These are phyloP conservation scores for Maniola jurtina DNA, from an alignment of 1,140 invertebrate species.

Conservation along the genomic window DNA sequence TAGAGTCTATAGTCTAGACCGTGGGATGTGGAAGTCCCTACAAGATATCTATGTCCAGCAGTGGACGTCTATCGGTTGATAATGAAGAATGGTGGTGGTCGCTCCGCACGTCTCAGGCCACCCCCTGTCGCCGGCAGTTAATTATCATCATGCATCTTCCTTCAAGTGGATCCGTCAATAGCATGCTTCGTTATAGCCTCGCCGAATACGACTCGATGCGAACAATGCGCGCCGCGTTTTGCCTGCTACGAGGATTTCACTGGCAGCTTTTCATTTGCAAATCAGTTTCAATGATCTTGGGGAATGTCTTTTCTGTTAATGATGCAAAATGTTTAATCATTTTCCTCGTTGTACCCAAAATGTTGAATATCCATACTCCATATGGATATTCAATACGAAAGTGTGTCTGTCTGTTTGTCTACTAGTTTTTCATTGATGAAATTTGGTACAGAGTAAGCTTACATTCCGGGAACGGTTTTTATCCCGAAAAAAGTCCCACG, in stretches of 20 bases:
- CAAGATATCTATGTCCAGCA: too few species aligned
- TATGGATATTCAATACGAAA: too few species aligned
- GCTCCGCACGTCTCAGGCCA: background rate
- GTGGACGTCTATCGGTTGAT: too few species aligned
- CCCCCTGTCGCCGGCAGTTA: constrained; percentile 1
- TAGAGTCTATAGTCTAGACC: too few species aligned
- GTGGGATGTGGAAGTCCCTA: too few species aligned
- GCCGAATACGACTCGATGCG: background rate
- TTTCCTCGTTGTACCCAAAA: background rate
- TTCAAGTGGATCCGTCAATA: constrained; percentile 14
- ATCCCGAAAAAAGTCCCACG: too few species aligned
- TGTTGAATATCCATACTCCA: too few species aligned
- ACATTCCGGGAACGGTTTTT: too few species aligned
- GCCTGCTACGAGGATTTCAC: background rate
- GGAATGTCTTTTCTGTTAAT: background rate
- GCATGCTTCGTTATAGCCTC: constrained; percentile 12
- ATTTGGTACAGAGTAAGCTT: too few species aligned
- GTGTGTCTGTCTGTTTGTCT: too few species aligned
- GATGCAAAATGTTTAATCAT: background rate
- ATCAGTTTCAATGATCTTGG: constrained; percentile 6
- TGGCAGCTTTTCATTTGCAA: background rate
- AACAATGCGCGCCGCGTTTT: constrained; percentile 1
- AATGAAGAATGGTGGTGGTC: too few species aligned
- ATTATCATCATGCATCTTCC: constrained; percentile 20
- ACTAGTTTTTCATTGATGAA: too few species aligned